Evolutionary conservation across 1,140 invertebrate species (phyloP), one percentile per base, ranked within the genome.

Genomic region (Aphidius ervi): DNA sequence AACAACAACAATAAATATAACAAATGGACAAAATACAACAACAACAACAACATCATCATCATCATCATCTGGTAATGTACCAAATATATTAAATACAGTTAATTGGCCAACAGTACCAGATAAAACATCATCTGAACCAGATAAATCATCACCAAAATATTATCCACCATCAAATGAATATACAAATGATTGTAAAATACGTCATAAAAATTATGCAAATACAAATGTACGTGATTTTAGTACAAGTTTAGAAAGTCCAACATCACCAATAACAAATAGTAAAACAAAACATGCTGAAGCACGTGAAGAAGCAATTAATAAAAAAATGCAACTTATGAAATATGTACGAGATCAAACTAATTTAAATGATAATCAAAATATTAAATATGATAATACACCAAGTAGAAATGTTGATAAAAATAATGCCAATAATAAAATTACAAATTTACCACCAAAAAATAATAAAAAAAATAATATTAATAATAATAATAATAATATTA

Each of bases 1-100:
- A 48, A 87, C 84, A 70, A 76, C 81, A n/a, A 73, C 73, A 31
- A 75, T 79, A 16, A 79, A 76, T 49, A 72, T 74, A 62, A 69
- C 76, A 3, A 31, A 31, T 31, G 23, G 23, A 7, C 64, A 67
- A 49, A 74, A 67, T 63, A 71, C 73, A 6, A 70, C 71, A 23
- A 58, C 75, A 23, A 75, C 16, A 16, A 16, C 16, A 16, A 72
- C 47, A 71, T 74, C 16, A 16, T 16, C 16, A 16, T 16, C 16
- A 16, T 16, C 16, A 52, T 71, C 76, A n/a, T 61, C 68, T 7
- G 23, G 23, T 31, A 74, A 70, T 39, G 66, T 68, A 5, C 69
- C 68, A 9, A 72, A 62, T 31, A 70, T 70, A 63, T 61, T 75
- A 41, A 74, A 72, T 8, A 62, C 68, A 4, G 59, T 62, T 7